These are phyloP conservation scores for Eilema sororculum DNA, from an alignment of 2,888 invertebrate genomes.

Conservation along the genomic window DNA sequence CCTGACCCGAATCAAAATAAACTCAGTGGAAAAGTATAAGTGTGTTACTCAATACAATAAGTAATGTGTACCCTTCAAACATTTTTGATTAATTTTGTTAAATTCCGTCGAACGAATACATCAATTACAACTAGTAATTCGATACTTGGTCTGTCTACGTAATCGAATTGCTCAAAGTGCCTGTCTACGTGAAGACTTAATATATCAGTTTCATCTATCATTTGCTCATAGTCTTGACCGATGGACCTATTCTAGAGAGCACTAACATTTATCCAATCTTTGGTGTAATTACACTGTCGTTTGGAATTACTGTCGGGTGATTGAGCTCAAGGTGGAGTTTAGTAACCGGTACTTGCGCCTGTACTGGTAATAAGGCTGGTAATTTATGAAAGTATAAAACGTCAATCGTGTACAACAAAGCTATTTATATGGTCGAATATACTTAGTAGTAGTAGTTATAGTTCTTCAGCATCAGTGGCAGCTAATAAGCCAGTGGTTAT, in stretches of 20 bases:
- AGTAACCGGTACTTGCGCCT: background rate
- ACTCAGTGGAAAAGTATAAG: no score
- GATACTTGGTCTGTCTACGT: slow-evolving; percentile 7
- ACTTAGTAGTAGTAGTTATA: no score
- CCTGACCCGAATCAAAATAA: no score
- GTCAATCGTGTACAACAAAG: no score
- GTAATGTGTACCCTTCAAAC: no score
- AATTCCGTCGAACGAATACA: slow-evolving; percentile 2
- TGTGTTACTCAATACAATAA: no score
- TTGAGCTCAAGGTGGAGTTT: slow-evolving; percentile 19
- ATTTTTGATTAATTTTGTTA: slow-evolving; percentile 1
- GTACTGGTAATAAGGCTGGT: no score
- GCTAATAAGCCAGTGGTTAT: no score
- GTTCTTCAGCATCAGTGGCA: no score
- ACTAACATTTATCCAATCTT: slow-evolving; percentile 31
- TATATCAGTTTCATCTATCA: slow-evolving; percentile 45
- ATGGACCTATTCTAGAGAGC: slow-evolving; percentile 24
- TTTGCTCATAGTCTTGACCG: slow-evolving; percentile 39
- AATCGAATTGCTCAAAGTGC: slow-evolving; percentile 22
- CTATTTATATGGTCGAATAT: no score
- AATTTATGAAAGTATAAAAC: no score
- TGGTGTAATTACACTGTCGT: slow-evolving; percentile 40
- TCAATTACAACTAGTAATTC: slow-evolving; percentile 19
- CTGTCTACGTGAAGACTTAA: slow-evolving; percentile 12
- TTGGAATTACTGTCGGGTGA: slow-evolving; percentile 28